These are phyloP conservation scores for Syrmaticus mikado DNA, from an alignment of 2,113 vertebrate genomes.

Conservation along the genomic window DNA sequence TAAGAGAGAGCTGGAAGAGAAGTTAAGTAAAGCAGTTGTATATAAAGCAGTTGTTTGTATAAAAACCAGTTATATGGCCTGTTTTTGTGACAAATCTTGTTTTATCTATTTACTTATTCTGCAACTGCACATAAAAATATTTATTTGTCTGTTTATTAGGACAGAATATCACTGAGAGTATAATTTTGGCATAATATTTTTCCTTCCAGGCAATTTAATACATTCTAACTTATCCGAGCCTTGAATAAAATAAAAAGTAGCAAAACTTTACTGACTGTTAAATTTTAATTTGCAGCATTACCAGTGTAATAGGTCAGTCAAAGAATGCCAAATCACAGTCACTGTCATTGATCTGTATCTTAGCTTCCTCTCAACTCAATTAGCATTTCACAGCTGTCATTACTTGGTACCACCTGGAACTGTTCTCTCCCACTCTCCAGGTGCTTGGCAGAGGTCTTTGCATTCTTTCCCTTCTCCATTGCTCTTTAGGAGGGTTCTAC, in stretches of 20 bases:
- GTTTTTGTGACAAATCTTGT: not conserved
- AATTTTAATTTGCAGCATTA: not conserved
- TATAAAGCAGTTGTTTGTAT: not conserved
- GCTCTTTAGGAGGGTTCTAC: fast-evolving
- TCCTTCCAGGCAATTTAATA: not conserved
- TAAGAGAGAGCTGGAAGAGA: not conserved
- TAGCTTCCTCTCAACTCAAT: fast-evolving
- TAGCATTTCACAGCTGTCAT: not conserved
- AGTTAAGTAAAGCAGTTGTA: not conserved
- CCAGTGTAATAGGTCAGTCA: too few species aligned
- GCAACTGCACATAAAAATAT: not conserved
- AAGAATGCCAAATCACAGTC: not conserved
- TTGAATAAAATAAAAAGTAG: not conserved
- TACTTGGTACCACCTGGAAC: not conserved
- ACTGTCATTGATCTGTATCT: not conserved
- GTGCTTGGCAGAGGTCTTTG: fast-evolving
- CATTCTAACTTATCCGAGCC: not conserved
- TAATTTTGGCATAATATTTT: not conserved
- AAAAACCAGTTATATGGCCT: not conserved
- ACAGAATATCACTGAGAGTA: not conserved
- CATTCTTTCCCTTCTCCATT: fast-evolving
- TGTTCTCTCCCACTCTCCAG: not conserved
- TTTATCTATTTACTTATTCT: not conserved
- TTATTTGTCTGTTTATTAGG: not conserved
- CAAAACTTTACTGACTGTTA: not conserved